Conservation (phyloP, 2,113 vertebrate genomes). For the Lepidothrix coronata region DNA sequence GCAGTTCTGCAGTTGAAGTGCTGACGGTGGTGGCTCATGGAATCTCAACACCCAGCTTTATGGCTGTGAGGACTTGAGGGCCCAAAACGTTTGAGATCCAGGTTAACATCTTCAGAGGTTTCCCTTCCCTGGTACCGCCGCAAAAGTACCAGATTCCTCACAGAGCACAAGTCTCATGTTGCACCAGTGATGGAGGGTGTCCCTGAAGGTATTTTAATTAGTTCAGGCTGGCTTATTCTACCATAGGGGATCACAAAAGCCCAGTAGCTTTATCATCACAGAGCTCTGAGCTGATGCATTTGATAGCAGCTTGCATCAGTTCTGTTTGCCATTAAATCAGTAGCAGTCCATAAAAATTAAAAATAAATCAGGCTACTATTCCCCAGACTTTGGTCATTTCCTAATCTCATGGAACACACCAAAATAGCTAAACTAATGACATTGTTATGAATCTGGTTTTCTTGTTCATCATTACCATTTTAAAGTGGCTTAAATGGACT, state of each 20-base stretch:
- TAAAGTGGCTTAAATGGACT: slow-evolving; percentile 46
- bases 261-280: background rate
- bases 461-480: slow-evolving; percentile 29
- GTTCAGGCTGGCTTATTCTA: background rate
- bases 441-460: background rate
- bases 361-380: background rate
- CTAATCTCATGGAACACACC: background rate
- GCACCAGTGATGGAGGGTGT: background rate
- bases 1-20: background rate
- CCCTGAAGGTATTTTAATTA: background rate
- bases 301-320: background rate
- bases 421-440: slow-evolving; percentile 43
- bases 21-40: rapidly evolving
- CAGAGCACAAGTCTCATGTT: background rate
- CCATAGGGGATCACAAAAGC: background rate
- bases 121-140: rapidly evolving
- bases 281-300: background rate
- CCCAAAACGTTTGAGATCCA: background rate
- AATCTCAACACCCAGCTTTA: background rate
- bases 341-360: background rate
- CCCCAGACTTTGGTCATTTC: background rate
- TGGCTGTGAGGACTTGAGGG: background rate
- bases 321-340: background rate
- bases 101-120: background rate
- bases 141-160: background rate